Percentiles rank a stretch among this genome's conserved stretches.
Conservation (phyloP, 2,888 invertebrate species). For the Noctua pronuba region DNA sequence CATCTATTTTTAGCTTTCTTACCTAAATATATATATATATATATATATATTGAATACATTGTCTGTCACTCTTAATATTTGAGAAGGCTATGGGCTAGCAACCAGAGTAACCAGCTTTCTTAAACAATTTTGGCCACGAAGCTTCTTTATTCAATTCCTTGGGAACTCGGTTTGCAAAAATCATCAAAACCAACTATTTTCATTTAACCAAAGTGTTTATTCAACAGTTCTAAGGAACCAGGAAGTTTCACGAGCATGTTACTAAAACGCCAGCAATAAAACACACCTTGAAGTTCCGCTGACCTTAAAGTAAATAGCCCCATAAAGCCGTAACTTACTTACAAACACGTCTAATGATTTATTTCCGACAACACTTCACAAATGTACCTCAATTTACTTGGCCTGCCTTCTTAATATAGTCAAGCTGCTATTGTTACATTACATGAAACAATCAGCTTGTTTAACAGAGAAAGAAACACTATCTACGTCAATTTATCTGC, state of each 20-base stretch:
- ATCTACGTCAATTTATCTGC: conserved; percentile 86
- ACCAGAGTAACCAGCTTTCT: conserved; percentile 13
- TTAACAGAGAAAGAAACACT: conserved; percentile 81
- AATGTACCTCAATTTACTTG: conserved; percentile 46
- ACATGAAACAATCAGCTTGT: conserved; percentile 69
- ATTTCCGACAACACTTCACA: conserved; percentile 44
- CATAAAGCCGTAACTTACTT: conserved; percentile 17
- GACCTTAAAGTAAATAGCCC: conserved; percentile 44
- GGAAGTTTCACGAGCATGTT: background rate
- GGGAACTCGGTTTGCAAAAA: background rate
- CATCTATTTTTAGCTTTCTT: background rate
- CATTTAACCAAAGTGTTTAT: background rate
- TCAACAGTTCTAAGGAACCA: conserved; percentile 3
- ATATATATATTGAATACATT: background rate
- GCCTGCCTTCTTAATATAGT: conserved; percentile 49
- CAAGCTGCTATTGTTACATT: conserved; percentile 53
- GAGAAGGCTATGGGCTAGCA: background rate
- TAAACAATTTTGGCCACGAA: background rate
- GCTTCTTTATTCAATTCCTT: background rate
- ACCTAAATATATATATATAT: too few species aligned
- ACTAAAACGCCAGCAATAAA: conserved; percentile 30
- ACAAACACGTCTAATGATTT: conserved; percentile 46
- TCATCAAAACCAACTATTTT: background rate
- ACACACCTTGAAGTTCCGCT: conserved; percentile 13
- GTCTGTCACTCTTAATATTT: background rate